Base-by-base conservation (phyloP, 2,888 invertebrate species). In the Nyleta sp. region DNA sequence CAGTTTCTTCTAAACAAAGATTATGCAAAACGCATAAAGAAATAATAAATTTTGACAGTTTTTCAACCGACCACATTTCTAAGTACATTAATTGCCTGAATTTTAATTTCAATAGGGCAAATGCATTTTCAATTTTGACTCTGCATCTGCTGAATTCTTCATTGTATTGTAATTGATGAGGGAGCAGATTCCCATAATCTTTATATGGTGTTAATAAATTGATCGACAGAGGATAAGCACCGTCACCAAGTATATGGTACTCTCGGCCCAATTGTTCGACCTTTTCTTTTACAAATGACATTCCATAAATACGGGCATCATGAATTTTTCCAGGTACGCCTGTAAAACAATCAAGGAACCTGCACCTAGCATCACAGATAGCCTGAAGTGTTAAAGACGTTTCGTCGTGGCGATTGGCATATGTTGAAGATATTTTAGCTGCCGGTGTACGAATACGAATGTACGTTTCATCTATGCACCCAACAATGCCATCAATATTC, bases 401-500 rank as follows among this genome's bases (percentile, higher is more conserved):
- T n/a, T 33, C 35, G 18, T 53, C 53, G 20, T 53, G 35, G 1
- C 53, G 53, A 20, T 53, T 53, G 8, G 20, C 35, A 13, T 52
- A 52, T 0, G 33, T 52, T 11, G 33, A 17, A 7, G 22, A 4
- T 7, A 33, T 1, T 52, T 52, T 33, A 10, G 31, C 1, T 1
- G 20, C 35, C 2, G 38, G 55, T 13, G 55, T 55, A 2, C 55
- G 18, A 22, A 55, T 22, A 2, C 11, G 0, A 11, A 55, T 55
- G 15, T 35, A 55, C 0, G 31, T 38, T 0, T 38, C 38, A 38
- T 38, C 38, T 1, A 55, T 55, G 11, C 5, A 10, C 2, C 33
- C 52, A 1, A 52, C 52, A 52, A 52, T 52, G 5, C 52, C 52
- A 10, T 52, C 33, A 4, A 52, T 52, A 31, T 52, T 52, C 0